Conservation (phyloP, 2,888 invertebrate genomes). For the Drepana falcataria region DNA sequence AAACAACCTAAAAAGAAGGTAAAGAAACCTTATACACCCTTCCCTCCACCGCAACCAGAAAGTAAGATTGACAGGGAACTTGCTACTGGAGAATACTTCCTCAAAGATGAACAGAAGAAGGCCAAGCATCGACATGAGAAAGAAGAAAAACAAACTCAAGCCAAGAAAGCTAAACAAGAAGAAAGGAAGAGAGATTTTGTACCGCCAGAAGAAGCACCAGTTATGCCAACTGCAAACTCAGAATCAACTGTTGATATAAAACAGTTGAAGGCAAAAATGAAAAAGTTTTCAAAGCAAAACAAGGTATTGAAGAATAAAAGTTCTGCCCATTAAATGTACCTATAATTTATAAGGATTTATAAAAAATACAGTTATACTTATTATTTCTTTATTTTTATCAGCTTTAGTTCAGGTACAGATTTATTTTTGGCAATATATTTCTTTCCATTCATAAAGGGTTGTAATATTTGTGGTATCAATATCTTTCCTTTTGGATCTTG, state of each 20-base stretch:
- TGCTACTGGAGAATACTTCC: slow-evolving; percentile 98
- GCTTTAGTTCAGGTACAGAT: slow-evolving; percentile 78
- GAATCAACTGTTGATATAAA: slow-evolving; percentile 80
- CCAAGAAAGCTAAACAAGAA: slow-evolving; percentile 85
- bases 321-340: slow-evolving; percentile 3
- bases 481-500: slow-evolving; percentile 82
- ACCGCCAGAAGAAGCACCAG: slow-evolving; percentile 84
- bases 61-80: slow-evolving; percentile 96
- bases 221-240: slow-evolving; percentile 25
- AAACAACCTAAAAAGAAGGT: slow-evolving; percentile 93
- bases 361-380: slow-evolving; percentile 6
- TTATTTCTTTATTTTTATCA: slow-evolving; percentile 77
- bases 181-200: slow-evolving; percentile 88
- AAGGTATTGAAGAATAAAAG: slow-evolving; percentile 31
- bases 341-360: slow-evolving; percentile 5
- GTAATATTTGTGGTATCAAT: slow-evolving; percentile 79
- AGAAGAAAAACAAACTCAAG: slow-evolving; percentile 87
- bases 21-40: slow-evolving; percentile 95
- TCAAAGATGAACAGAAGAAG: slow-evolving; percentile 89
- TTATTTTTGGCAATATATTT: slow-evolving; percentile 76
- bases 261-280: slow-evolving; percentile 86
- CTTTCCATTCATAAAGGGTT: slow-evolving; percentile 81
- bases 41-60: slow-evolving; percentile 95
- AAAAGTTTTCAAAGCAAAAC: slow-evolving; percentile 79
- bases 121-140: slow-evolving; percentile 85